Percentiles rank a stretch among this genome's conserved stretches.
phyloP scores from a whole-genome alignment of 2,888 invertebrate species.

The Pemphredon lugubris region DNA sequence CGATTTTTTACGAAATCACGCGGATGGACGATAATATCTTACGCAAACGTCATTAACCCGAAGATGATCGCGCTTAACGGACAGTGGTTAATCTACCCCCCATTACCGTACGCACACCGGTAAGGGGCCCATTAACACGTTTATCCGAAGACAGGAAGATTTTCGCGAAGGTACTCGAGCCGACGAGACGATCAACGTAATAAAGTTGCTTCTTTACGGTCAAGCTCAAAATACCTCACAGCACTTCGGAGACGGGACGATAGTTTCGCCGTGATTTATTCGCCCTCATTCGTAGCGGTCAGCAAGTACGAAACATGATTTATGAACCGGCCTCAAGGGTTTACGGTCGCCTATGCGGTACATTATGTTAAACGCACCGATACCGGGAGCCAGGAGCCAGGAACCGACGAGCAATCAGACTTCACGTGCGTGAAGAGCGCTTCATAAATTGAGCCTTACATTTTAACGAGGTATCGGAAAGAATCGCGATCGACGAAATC shows the following conservation, averaged over 20 bases:
- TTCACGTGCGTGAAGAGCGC: neutral
- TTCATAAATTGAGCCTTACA: neutral
- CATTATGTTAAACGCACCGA: constrained; percentile 32
- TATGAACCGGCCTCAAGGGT: constrained; percentile 26
- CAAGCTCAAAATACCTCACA: constrained; percentile 17
- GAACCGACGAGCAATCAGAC: constrained; percentile 22
- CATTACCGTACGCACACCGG: too few species aligned
- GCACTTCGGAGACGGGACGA: constrained; percentile 10
- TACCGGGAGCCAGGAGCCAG: constrained; percentile 21
- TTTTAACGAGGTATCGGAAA: neutral
- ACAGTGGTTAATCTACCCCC: too few species aligned
- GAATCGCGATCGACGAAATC: too few species aligned
- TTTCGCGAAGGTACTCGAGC: neutral
- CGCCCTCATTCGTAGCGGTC: constrained; percentile 31
- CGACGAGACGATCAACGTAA: constrained; percentile 12
- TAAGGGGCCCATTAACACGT: too few species aligned
- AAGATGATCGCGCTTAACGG: too few species aligned
- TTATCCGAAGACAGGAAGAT: neutral
- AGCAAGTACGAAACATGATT: constrained; percentile 37
- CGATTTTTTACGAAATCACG: too few species aligned
- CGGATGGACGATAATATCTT: neutral
- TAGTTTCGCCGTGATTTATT: constrained; percentile 43
- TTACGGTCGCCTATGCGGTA: constrained; percentile 12
- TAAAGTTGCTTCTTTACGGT: constrained; percentile 33
- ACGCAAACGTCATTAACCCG: neutral